Conservation (phyloP, 35 echinoderm and acorn worm species). For the Ptychodera flava region DNA sequence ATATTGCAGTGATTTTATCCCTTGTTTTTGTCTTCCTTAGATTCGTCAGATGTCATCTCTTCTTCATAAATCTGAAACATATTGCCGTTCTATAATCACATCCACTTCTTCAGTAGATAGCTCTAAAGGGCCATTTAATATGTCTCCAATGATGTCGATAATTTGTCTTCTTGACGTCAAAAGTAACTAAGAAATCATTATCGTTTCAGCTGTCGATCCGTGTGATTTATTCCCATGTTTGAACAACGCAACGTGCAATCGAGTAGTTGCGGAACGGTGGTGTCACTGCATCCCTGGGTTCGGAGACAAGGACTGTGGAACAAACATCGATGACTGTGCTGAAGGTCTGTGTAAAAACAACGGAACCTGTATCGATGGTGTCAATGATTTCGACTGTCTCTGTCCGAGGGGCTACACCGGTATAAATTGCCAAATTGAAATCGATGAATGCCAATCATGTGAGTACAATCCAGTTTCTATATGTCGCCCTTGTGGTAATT, state of each 20-base stretch:
- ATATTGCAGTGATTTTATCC: no score
- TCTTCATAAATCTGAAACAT: no score
- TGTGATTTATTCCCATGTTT: conserved; percentile 28
- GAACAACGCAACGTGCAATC: background rate
- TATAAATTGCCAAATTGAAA: background rate
- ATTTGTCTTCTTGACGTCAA: no score
- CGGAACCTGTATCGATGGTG: conserved; percentile 62
- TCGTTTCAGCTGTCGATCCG: background rate
- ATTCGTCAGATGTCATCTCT: no score
- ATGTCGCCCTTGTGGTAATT: no score
- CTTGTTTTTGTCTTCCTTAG: no score
- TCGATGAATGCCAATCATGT: conserved; percentile 14
- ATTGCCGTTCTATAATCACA: no score
- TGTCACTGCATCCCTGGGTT: conserved; percentile 51
- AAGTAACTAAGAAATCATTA: no score
- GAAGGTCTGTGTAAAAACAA: conserved; percentile 29
- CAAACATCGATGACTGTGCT: conserved; percentile 52
- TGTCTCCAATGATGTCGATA: no score
- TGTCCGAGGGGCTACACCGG: background rate
- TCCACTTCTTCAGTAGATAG: no score
- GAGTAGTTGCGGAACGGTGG: conserved; percentile 17
- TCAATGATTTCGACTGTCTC: conserved; percentile 24
- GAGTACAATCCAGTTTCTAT: no score
- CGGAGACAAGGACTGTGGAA: conserved; percentile 33
- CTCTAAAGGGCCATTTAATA: no score